phyloP scores from a whole-genome alignment of 92 coral and sea anemone species.

The Ricordea florida region DNA sequence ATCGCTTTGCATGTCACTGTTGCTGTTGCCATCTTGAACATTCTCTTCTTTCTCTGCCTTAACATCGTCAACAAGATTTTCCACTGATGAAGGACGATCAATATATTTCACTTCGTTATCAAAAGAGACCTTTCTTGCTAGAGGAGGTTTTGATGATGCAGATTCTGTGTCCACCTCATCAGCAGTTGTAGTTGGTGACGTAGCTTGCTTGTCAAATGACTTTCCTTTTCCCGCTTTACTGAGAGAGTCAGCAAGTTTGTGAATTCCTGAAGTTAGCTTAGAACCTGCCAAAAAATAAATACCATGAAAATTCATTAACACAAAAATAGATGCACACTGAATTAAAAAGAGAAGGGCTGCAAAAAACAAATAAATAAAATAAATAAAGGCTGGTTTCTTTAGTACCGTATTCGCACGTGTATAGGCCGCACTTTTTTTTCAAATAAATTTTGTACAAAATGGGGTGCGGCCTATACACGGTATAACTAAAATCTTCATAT shows the following conservation, averaged over 20 bases:
- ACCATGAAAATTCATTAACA: background rate
- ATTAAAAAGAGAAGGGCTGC: background rate
- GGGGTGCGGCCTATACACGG: too few species aligned
- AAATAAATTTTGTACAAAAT: too few species aligned
- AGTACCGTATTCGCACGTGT: too few species aligned
- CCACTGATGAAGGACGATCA: background rate
- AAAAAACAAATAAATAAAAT: too few species aligned
- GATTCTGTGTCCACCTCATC: background rate
- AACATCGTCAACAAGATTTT: background rate
- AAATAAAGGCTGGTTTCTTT: too few species aligned
- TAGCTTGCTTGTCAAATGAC: background rate
- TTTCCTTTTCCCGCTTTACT: conserved; percentile 21
- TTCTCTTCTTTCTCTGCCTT: background rate
- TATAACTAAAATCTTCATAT: too few species aligned
- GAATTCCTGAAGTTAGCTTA: conserved; percentile 30
- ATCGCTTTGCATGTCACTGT: background rate
- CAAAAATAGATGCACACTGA: too few species aligned
- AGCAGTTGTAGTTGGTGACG: background rate
- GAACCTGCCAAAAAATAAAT: conserved; percentile 57
- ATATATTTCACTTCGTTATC: conserved; percentile 56
- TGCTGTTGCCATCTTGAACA: conserved; percentile 10
- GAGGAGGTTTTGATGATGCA: conserved; percentile 12
- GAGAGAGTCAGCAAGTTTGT: conserved; percentile 43
- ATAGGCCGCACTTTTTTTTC: too few species aligned
- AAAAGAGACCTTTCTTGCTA: conserved; percentile 61